Evolutionary conservation across 2,888 invertebrate species (phyloP), one percentile per base, ranked within the genome.

Genomic region (Sesia apiformis): DNA sequence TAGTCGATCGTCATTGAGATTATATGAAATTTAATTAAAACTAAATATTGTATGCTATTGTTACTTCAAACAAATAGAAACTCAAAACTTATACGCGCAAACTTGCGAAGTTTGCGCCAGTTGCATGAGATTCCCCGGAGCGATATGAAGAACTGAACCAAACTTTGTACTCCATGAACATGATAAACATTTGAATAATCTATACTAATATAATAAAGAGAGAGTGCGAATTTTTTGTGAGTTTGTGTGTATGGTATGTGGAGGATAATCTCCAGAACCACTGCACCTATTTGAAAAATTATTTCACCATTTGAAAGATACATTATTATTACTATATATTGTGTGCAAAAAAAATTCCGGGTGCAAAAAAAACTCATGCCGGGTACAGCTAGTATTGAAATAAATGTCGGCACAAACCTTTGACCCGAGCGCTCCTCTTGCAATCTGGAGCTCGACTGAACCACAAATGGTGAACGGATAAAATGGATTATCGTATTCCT

Each of bases 401-500:
- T 46, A 46, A 46, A 46, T 46, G 46, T 46, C 46, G n/a, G 46
- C 7, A n/a, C 46, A 6, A 23, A 7, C 8, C 46, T 58, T 41
- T 43, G 52, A 49, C 50, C 60, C 67, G 67, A 69, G 65, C 60
- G 56, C 56, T 59, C 57, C 55, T 53, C 51, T 51, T 63, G 66
- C 59, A 55, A 60, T 58, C 64, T 62, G 54, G 57, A 67, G 57
- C 67, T 67, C 62, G 59, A 72, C 70, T 67, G 67, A 59, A 49
- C 59, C 55, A 55, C 53, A 58, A 58, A n/a, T 46, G 46, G 4
- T 23, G 23, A 23, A 23, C 2, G 23, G 23, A 23, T 23, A 23
- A 23, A 23, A 23, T 23, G 23, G 23, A 23, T 23, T 23, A 23
- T 23, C 7, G 5, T 46, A 46, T 7, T 46, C 46, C 23, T 46